Evolutionary conservation across 2,888 invertebrate species (phyloP).

Genomic region (Stenolophus ochropezus): DNA sequence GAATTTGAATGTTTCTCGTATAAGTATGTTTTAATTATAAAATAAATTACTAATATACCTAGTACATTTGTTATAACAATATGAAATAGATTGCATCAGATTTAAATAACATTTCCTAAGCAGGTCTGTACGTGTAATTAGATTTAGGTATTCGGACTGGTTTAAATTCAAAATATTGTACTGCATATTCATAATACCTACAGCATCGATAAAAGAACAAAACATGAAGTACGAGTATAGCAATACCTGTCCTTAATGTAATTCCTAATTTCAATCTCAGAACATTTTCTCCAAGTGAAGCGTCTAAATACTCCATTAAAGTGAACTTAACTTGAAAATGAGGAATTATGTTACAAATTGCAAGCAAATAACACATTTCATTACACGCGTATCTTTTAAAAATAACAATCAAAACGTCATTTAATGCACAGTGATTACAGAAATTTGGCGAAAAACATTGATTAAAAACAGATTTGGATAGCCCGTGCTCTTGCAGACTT

Average conservation of each 20-base stretch:
- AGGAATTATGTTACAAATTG: constrained; percentile 12
- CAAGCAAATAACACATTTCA: constrained; percentile 38
- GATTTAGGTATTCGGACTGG: neutral
- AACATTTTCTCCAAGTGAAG: neutral
- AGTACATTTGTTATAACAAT: neutral
- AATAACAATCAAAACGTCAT: constrained; percentile 39
- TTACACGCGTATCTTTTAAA: constrained; percentile 24
- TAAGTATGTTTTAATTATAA: neutral
- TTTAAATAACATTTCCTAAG: neutral
- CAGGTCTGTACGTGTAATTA: neutral
- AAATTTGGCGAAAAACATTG: constrained; percentile 31
- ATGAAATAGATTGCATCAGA: neutral
- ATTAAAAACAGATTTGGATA: constrained; percentile 40
- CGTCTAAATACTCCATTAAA: constrained; percentile 27
- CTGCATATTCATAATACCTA: neutral
- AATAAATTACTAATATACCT: neutral
- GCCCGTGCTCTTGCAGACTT: constrained; percentile 28
- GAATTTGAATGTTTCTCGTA: neutral
- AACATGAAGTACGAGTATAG: neutral
- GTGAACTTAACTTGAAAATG: constrained; percentile 32
- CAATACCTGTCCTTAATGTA: neutral
- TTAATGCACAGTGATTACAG: constrained; percentile 20
- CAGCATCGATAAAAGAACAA: neutral
- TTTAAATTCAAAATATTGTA: neutral
- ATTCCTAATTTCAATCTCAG: neutral